These are phyloP conservation scores for Cheilosia urbana DNA, from an alignment of 2,888 invertebrate species.

Conservation along the genomic window DNA sequence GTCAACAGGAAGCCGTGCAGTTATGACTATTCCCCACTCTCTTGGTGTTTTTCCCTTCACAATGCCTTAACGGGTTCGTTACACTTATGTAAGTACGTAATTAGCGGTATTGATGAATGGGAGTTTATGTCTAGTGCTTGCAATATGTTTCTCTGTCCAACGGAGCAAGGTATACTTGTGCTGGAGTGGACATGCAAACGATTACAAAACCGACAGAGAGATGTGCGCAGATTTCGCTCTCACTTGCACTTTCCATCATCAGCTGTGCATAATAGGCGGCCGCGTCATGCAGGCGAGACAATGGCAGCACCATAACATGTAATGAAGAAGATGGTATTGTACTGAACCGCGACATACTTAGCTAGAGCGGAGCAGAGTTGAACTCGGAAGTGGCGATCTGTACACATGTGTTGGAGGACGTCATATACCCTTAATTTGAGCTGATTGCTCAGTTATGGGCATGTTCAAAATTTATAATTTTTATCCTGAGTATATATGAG, in stretches of 20 bases:
- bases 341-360: too few relatives aligned
- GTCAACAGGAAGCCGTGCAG: slow-evolving; percentile 51
- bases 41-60: slow-evolving; percentile 50
- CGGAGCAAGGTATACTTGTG: slow-evolving; percentile 31
- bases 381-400: too few relatives aligned
- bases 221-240: slow-evolving; percentile 4
- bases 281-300: not conserved
- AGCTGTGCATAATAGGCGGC: not conserved
- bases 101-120: slow-evolving; percentile 31
- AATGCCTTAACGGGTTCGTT: slow-evolving; percentile 60
- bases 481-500: too few relatives aligned
- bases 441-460: too few relatives aligned
- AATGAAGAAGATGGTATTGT: too few relatives aligned
- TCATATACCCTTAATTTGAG: too few relatives aligned
- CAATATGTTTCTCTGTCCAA: slow-evolving; percentile 24
- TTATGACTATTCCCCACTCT: slow-evolving; percentile 1
- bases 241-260: slow-evolving; percentile 40
- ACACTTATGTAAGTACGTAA: slow-evolving; percentile 41
- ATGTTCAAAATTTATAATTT: too few relatives aligned
- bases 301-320: not conserved
- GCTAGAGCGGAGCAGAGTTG: too few relatives aligned
- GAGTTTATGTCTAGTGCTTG: slow-evolving; percentile 32
- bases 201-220: slow-evolving; percentile 38
- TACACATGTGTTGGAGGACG: too few relatives aligned
- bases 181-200: slow-evolving; percentile 38